Evolutionary conservation across 2,113 vertebrate genomes (phyloP).

Genomic region (Trachemys scripta): DNA sequence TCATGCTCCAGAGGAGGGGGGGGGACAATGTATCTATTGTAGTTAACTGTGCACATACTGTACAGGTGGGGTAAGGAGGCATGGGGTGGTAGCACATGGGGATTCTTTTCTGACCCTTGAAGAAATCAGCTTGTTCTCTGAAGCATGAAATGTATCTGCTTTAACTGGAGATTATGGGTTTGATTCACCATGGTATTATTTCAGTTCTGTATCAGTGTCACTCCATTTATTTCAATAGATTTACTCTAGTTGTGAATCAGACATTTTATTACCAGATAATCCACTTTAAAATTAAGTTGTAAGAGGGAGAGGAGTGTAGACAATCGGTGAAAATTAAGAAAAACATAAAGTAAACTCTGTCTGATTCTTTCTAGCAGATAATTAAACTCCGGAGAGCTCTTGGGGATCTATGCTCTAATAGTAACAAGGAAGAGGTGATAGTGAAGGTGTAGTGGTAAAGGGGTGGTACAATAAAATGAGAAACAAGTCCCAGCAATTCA

Average conservation of each 20-base stretch:
- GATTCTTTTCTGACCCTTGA: background rate
- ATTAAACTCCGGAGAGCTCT: background rate
- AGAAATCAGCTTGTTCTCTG: background rate
- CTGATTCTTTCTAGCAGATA: background rate
- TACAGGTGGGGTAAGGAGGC: background rate
- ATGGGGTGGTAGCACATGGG: background rate
- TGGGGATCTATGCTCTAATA: background rate
- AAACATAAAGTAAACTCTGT: background rate
- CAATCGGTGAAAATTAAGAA: background rate
- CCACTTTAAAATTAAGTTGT: background rate
- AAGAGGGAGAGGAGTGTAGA: background rate
- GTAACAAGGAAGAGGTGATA: background rate
- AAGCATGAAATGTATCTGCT: background rate
- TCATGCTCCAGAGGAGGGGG: background rate
- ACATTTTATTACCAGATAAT: background rate
- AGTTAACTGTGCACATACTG: background rate
- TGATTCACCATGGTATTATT: background rate
- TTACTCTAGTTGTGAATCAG: background rate
- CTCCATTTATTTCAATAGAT: background rate
- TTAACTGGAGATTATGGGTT: background rate
- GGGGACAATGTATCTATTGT: background rate
- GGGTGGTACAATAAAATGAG: background rate
- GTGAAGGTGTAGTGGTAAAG: background rate
- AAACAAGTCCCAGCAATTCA: rapidly evolving
- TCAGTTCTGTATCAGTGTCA: background rate